Base-by-base conservation (phyloP, 2,888 invertebrate species). In the Tineola bisselliella region DNA sequence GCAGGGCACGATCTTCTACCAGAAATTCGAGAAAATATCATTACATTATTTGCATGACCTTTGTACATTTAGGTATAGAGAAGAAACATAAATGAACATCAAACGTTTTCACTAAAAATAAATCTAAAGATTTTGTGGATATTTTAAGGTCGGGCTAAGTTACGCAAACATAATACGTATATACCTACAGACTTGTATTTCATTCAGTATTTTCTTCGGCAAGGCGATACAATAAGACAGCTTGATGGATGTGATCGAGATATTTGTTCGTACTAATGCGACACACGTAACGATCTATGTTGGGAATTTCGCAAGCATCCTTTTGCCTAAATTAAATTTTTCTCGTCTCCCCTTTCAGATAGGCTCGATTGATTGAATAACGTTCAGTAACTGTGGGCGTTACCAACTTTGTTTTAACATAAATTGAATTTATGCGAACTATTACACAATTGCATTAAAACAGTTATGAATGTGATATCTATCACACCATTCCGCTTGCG, bases 161-260 rank as follows among this genome's bases (percentile, higher is more conserved):
- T 19, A 17, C 17, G 6, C 11, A 56, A 52, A 52, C 52, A 52
- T 52, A 13, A n/a, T n/a, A n/a, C n/a, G 52, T 17, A 11, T n/a
- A 15, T 2, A 19, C 4, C 25, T 15, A 38, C 1, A 48, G 48
- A 15, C 38, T 12, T 38, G 5, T 18, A 48, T 48, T 18, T 18
- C 30, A 33, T 58, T 58, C n/a, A 58, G 58, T 10, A 33, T 58
- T 58, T 72, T 72, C 68, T 64, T 67, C 70, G 65, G 69, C 73
- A 65, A 71, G 73, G 72, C 80, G 77, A 77, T 79, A 75, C 74
- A 74, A 74, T 70, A 75, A 75, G 79, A 77, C 80, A 76, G 75
- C 69, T 79, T 81, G 81, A 81, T 81, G 73, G 80, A 81, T 81
- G 79, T 68, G 74, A 74, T 77, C 71, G 69, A 74, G 74, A 76